Conservation (phyloP, 2,888 invertebrate species). For the Meghimatium bilineatum region DNA sequence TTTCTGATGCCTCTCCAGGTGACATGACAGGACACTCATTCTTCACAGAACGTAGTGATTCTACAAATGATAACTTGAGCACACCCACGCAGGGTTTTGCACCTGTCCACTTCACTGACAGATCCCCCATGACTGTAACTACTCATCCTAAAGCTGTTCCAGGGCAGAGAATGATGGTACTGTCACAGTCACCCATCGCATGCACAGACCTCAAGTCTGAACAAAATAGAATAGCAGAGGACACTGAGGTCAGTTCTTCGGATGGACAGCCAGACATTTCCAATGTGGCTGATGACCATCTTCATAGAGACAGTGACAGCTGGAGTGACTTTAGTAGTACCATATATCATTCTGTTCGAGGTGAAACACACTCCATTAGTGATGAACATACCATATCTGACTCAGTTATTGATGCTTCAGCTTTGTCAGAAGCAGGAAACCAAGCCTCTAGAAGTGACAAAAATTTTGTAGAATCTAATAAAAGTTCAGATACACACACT, state of each 20-base stretch:
- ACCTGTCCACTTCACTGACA: slow-evolving; percentile 40
- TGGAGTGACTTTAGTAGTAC: not conserved
- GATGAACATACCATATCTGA: not conserved
- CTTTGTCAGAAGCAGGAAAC: not conserved
- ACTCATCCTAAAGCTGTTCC: slow-evolving; percentile 40
- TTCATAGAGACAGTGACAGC: not conserved
- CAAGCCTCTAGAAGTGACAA: not conserved
- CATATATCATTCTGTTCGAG: not conserved
- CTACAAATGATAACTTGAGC: not conserved
- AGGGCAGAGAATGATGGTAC: slow-evolving; percentile 47
- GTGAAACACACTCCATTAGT: not conserved
- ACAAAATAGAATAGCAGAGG: not conserved
- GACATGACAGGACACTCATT: not conserved
- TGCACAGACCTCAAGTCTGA: not conserved
- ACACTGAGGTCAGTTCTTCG: not conserved
- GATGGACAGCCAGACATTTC: not conserved
- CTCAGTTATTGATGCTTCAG: slow-evolving; percentile 13
- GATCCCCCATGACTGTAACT: slow-evolving; percentile 37
- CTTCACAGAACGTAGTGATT: slow-evolving; percentile 22
- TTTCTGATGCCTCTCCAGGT: slow-evolving; percentile 23
- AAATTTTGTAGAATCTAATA: not conserved
- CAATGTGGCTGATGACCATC: not conserved
- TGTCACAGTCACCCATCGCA: slow-evolving; percentile 25
- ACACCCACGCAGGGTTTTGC: slow-evolving; percentile 37
- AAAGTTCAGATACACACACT: slow-evolving; percentile 50